phyloP scores from a whole-genome alignment of 2,797 vertebrate species.

The Chromobotia macracanthus region DNA sequence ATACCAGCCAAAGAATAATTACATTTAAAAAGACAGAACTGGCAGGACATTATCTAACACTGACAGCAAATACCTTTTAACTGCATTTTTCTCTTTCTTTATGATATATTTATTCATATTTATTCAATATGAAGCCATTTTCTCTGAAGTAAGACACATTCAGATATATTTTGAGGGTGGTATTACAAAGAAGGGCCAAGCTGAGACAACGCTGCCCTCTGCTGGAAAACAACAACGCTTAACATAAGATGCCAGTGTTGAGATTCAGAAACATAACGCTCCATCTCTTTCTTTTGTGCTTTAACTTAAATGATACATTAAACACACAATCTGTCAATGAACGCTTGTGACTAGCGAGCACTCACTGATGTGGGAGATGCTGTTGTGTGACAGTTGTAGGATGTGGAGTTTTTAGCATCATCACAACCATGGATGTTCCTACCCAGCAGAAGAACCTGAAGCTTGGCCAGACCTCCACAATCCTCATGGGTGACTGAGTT shows the following conservation, averaged over 20 bases:
- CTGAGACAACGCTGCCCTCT: constrained; percentile 68
- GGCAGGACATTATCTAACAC: constrained; percentile 24
- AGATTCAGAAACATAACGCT: not conserved
- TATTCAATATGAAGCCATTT: constrained; percentile 49
- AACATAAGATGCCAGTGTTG: not conserved
- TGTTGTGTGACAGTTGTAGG: constrained; percentile 90
- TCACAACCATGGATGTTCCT: constrained; percentile 84
- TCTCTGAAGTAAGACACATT: constrained; percentile 26
- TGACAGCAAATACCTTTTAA: constrained; percentile 53
- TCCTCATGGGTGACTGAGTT: constrained; percentile 84
- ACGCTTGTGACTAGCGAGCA: not conserved
- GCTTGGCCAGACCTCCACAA: constrained; percentile 82
- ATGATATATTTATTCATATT: constrained; percentile 65
- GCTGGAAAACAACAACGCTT: constrained; percentile 56
- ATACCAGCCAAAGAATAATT: constrained; percentile 38
- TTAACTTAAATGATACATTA: not conserved
- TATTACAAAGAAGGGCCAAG: not conserved
- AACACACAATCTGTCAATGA: not conserved
- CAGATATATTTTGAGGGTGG: constrained; percentile 9
- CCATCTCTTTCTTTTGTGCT: not conserved
- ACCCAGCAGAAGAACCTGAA: constrained; percentile 82
- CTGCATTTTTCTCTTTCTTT: constrained; percentile 54
- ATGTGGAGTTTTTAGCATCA: constrained; percentile 79
- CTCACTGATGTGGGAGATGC: constrained; percentile 77
- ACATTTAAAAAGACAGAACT: constrained; percentile 29